A percentile compares a stretch with the other conserved stretches of the same genome.
Conservation (phyloP, 2,888 invertebrate genomes). For the Xestia rhomboidea region DNA sequence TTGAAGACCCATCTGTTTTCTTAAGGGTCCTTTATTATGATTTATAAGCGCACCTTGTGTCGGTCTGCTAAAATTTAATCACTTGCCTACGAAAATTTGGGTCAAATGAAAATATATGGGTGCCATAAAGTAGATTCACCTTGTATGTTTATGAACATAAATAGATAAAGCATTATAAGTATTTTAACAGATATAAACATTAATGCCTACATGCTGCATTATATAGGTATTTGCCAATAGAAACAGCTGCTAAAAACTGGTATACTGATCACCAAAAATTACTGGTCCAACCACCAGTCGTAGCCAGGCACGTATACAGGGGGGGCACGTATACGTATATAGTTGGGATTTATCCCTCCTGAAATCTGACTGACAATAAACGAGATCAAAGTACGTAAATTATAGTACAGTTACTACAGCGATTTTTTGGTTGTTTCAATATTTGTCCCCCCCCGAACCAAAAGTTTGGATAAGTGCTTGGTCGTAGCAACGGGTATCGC, state of each 20-base stretch:
- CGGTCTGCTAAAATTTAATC: slow-evolving; percentile 35
- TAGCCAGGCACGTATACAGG: too few relatives aligned
- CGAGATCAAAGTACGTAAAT: too few relatives aligned
- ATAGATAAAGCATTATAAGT: not conserved
- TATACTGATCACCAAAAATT: not conserved
- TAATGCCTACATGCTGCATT: not conserved
- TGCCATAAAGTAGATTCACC: not conserved
- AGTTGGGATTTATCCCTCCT: too few relatives aligned
- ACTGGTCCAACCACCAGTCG: not conserved
- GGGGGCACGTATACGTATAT: too few relatives aligned
- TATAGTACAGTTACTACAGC: too few relatives aligned
- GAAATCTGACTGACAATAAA: too few relatives aligned
- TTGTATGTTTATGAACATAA: not conserved
- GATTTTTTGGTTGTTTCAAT: too few relatives aligned
- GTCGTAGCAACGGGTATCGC: too few relatives aligned
- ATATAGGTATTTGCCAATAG: not conserved
- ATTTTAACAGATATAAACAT: not conserved
- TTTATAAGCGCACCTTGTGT: slow-evolving; percentile 38
- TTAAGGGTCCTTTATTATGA: slow-evolving; percentile 51
- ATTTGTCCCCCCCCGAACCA: too few relatives aligned
- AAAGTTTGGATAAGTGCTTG: too few relatives aligned
- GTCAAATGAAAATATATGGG: not conserved
- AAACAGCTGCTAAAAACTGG: not conserved
- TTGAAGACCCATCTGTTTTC: slow-evolving; percentile 48
- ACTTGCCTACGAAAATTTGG: slow-evolving; percentile 6